Evolutionary conservation across 2,113 vertebrate genomes (phyloP).

Genomic region (Leptocoma aspasia): DNA sequence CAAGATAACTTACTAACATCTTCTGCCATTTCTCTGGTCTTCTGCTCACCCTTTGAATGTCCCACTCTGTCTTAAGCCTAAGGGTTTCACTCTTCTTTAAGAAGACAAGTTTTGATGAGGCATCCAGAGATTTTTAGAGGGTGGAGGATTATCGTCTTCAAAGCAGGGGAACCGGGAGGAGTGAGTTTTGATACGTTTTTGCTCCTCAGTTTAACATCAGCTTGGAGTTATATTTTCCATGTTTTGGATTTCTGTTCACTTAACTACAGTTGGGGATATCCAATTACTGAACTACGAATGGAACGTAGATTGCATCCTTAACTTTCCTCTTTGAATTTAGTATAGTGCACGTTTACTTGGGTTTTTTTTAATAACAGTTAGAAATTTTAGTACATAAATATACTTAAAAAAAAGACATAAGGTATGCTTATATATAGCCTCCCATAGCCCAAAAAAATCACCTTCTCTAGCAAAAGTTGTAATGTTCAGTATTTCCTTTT

Average conservation of each 20-base stretch:
- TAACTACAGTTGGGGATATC: neutral
- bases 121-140: neutral
- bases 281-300: neutral
- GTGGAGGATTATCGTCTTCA: neutral
- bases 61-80: neutral
- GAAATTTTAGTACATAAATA: neutral
- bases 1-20: neutral
- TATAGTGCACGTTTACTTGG: neutral
- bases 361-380: neutral
- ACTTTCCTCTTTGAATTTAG: neutral
- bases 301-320: neutral
- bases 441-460: neutral
- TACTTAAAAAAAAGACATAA: neutral
- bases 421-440: neutral
- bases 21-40: neutral
- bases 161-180: neutral
- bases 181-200: neutral
- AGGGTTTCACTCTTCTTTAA: neutral
- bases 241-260: neutral
- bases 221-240: neutral
- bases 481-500: neutral
- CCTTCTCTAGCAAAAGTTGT: neutral
- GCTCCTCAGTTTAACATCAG: neutral
- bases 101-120: neutral
- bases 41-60: neutral